Conservation (phyloP, 2,113 vertebrate genomes). For the Sprattus sprattus region DNA sequence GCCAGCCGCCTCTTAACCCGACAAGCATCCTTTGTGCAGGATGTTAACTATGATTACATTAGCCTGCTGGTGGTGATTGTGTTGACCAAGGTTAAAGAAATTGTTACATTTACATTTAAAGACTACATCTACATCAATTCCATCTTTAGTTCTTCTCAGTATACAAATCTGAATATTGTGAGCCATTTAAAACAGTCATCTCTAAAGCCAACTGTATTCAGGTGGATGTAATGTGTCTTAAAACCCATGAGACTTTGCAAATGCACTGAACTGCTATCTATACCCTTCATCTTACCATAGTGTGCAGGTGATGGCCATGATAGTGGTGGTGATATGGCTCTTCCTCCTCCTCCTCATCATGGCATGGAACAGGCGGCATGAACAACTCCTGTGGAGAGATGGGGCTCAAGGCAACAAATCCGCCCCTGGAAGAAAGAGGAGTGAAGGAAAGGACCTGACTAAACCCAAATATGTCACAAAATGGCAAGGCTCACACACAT, state of each 20-base stretch:
- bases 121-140: background rate
- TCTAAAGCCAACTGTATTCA: background rate
- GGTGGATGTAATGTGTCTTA: background rate
- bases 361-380: slow-evolving; percentile 70
- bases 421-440: slow-evolving; percentile 70
- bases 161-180: background rate
- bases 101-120: background rate
- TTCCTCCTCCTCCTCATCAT: slow-evolving; percentile 75
- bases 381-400: slow-evolving; percentile 93
- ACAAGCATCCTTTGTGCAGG: background rate
- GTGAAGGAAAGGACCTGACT: background rate
- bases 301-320: slow-evolving; percentile 79
- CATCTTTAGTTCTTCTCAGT: no score
- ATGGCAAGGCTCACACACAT: slow-evolving; percentile 17
- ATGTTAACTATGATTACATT: background rate
- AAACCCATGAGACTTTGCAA: background rate
- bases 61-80: background rate
- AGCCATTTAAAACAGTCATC: background rate
- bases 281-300: slow-evolving; percentile 80
- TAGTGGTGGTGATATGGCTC: slow-evolving; percentile 71
- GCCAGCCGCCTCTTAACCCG: background rate
- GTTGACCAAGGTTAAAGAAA: background rate
- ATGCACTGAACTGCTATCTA: background rate
- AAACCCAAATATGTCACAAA: background rate
- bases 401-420: slow-evolving; percentile 87